phyloP scores from a whole-genome alignment of 2,797 vertebrate species.

The Macropodus opercularis region DNA sequence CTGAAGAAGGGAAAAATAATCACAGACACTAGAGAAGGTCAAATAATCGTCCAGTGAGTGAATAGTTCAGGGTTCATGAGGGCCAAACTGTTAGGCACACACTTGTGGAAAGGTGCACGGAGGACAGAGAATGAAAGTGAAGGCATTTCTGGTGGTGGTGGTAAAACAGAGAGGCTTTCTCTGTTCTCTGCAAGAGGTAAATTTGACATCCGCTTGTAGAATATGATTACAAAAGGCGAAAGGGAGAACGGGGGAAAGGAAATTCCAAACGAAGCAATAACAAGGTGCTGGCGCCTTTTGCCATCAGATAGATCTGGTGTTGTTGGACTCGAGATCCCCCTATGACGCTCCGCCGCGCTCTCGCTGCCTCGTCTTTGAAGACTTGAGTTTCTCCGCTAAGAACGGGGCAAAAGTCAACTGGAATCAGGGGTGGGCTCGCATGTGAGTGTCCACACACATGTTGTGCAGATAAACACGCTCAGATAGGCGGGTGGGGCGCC shows the following conservation, averaged over 20 bases:
- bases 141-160: constrained; percentile 19
- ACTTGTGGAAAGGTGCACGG: constrained; percentile 32
- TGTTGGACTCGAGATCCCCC: constrained; percentile 49
- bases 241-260: constrained; percentile 57
- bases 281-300: constrained; percentile 63
- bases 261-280: constrained; percentile 71
- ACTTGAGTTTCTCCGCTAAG: constrained; percentile 43
- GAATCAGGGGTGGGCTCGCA: constrained; percentile 65
- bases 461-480: constrained; percentile 40
- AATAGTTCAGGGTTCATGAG: constrained; percentile 45
- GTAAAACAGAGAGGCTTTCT: constrained; percentile 39
- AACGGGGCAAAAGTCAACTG: constrained; percentile 69
- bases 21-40: constrained; percentile 52
- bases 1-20: constrained; percentile 40
- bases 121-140: constrained; percentile 27
- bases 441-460: constrained; percentile 3
- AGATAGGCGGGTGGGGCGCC: constrained; percentile 26
- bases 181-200: constrained; percentile 59
- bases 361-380: constrained; percentile 62
- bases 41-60: constrained; percentile 37
- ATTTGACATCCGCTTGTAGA: constrained; percentile 60
- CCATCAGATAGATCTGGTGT: constrained; percentile 66
- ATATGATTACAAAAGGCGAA: constrained; percentile 63
- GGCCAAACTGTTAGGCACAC: constrained; percentile 32
- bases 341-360: constrained; percentile 45